Conservation (phyloP, 2,113 vertebrate species). For the Agapornis roseicollis region DNA sequence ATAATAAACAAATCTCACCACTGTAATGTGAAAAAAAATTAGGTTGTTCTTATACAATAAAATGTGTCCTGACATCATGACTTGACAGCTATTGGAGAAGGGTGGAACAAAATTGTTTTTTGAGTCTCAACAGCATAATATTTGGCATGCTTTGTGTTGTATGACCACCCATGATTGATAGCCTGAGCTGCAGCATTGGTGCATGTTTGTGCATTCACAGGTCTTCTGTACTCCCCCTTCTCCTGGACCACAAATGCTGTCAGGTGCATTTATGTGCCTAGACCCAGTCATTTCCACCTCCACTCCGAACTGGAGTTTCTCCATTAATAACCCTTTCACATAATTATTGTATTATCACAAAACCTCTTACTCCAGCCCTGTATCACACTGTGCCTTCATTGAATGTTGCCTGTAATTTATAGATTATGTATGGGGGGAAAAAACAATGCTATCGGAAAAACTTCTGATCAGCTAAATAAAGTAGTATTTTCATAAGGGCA, state of each 20-base stretch:
- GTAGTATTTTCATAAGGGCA: not conserved
- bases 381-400: accelerated
- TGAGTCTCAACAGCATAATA: not conserved
- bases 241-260: not conserved
- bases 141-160: not conserved
- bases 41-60: not conserved
- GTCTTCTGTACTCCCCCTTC: not conserved
- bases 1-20: not conserved
- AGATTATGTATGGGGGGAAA: not conserved
- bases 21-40: not conserved
- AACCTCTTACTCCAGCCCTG: not conserved
- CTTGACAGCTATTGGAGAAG: not conserved
- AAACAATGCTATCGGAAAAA: not conserved
- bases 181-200: not conserved
- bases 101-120: not conserved
- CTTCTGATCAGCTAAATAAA: not conserved
- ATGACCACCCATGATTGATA: not conserved
- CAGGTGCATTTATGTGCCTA: not conserved
- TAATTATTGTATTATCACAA: not conserved
- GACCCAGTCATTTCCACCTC: not conserved
- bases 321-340: not conserved
- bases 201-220: not conserved
- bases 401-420: not conserved
- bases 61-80: not conserved
- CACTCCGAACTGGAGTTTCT: not conserved